Evolutionary conservation across 2,888 invertebrate genomes (phyloP), one percentile per base, ranked within the genome.

Genomic region (Drosophila cracens): DNA sequence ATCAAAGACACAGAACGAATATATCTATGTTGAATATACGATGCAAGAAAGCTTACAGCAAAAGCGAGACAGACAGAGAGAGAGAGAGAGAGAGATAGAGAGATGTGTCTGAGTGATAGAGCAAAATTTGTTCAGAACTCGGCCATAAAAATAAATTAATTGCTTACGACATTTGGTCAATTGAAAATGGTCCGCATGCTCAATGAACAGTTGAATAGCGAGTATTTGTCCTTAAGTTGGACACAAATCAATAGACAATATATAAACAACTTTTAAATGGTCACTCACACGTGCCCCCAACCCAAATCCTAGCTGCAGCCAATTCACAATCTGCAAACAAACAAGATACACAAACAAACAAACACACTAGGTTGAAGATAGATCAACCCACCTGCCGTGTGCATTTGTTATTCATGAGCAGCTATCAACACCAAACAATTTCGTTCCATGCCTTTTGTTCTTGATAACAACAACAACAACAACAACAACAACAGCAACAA

Each of bases 381-480:
- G 51, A 48, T 43, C 57, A 63, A 79, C 65, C 66, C 73, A 83
- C 86, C 83, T 80, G 83, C 66, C 81, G 81, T 84, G 81, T 79
- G 85, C 88, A 85, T 88, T 85, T 85, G 85, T 85, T 85, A 85
- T 85, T 85, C 85, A 87, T 85, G 85, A 86, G 86, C 77, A 70
- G 84, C 85, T 88, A 87, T 85, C 85, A 85, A 85, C 88, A 87
- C 83, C 88, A 87, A 87, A 85, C 85, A 87, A 88, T 85, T 83
- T 85, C 43, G 61, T 52, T 65, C 74, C 63, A 70, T 74, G 66
- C 63, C 70, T 77, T 80, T 80, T 80, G 81, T 80, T 80, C 74
- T 74, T 71, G 82, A 79, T 79, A 82, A 71, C 69, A 82, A 67
- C 79, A 73, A 67, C 65, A 69, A 21, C 43, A 74, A 54, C 48